A percentile compares a stretch with the other conserved stretches of the same genome.
These are phyloP conservation scores for Drosophila pseudotalamancana DNA, from an alignment of 2,888 invertebrate genomes.

Conservation along the genomic window DNA sequence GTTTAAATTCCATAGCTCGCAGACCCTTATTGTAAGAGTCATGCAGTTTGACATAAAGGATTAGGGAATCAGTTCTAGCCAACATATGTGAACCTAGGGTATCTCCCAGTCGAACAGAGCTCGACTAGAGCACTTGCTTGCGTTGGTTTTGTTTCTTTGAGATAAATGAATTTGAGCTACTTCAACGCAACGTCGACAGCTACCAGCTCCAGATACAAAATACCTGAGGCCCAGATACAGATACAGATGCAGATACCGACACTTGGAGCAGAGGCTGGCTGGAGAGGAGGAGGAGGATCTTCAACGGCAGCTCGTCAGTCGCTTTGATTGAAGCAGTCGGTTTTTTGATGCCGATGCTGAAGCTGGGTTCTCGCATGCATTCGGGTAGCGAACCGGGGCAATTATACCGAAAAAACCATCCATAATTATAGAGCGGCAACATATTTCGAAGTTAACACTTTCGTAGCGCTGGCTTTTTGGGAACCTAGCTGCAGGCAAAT, in stretches of 20 bases:
- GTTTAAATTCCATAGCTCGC: too few species aligned
- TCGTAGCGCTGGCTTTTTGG: slow-evolving; percentile 80
- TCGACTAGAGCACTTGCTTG: too few species aligned
- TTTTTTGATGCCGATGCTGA: slow-evolving; percentile 3
- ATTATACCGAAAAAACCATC: slow-evolving; percentile 82
- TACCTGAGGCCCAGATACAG: slow-evolving; percentile 19
- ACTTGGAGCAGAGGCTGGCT: slow-evolving; percentile 22
- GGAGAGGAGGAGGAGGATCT: slow-evolving; percentile 27
- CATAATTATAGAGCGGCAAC: slow-evolving; percentile 84
- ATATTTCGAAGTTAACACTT: slow-evolving; percentile 84
- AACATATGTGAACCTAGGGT: too few species aligned
- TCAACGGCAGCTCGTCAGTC: slow-evolving; percentile 71
- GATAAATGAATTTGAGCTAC: slow-evolving; percentile 77
- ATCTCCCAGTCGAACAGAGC: too few species aligned
- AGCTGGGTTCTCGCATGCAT: slow-evolving; percentile 13
- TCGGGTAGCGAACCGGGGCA: slow-evolving; percentile 55
- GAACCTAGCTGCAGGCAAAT: slow-evolving; percentile 79
- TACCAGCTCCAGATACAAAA: slow-evolving; percentile 50
- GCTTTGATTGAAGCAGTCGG: slow-evolving; percentile 73
- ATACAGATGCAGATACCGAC: slow-evolving; percentile 40
- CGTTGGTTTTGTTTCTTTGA: slow-evolving; percentile 59
- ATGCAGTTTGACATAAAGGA: too few species aligned
- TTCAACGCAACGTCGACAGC: slow-evolving; percentile 66
- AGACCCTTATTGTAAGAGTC: too few species aligned
- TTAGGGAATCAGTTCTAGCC: too few species aligned